Evolutionary conservation across 2,797 vertebrate genomes (phyloP).

Genomic region (Mustela erminea): DNA sequence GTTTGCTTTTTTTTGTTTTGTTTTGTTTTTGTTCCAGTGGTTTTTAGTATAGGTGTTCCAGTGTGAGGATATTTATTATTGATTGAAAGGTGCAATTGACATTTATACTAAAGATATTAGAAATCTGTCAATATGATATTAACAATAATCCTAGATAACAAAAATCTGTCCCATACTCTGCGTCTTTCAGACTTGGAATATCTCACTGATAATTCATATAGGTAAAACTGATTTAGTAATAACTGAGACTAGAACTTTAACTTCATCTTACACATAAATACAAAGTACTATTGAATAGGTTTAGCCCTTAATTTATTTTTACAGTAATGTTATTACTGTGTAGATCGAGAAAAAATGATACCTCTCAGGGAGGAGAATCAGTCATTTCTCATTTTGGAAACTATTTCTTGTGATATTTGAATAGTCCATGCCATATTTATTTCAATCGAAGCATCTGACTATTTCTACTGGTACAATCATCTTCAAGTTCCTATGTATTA

Average conservation of each 20-base stretch:
- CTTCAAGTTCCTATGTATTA: not conserved
- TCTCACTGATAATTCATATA: conserved; percentile 6
- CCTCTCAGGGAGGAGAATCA: not conserved
- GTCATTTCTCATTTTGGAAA: not conserved
- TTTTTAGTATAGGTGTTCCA: not conserved
- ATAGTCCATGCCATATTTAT: not conserved
- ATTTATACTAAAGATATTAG: not conserved
- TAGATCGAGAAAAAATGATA: not conserved
- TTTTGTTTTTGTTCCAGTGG: not conserved
- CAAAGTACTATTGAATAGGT: not conserved
- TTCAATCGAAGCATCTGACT: not conserved
- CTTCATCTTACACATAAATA: conserved; percentile 11
- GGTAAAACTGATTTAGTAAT: not conserved
- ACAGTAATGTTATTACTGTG: not conserved
- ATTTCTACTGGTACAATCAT: not conserved
- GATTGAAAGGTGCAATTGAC: not conserved
- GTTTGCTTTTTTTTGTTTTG: not conserved
- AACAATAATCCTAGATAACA: not conserved
- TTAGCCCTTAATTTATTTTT: not conserved
- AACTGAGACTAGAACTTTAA: not conserved
- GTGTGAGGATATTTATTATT: not conserved
- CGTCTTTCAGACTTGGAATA: not conserved
- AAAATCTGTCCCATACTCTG: not conserved
- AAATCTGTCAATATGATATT: conserved; percentile 10
- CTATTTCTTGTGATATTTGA: not conserved